Evolutionary conservation across 2,888 invertebrate genomes (phyloP), one percentile per base, ranked within the genome.

Genomic region (Nephrotoma guestfalica): DNA sequence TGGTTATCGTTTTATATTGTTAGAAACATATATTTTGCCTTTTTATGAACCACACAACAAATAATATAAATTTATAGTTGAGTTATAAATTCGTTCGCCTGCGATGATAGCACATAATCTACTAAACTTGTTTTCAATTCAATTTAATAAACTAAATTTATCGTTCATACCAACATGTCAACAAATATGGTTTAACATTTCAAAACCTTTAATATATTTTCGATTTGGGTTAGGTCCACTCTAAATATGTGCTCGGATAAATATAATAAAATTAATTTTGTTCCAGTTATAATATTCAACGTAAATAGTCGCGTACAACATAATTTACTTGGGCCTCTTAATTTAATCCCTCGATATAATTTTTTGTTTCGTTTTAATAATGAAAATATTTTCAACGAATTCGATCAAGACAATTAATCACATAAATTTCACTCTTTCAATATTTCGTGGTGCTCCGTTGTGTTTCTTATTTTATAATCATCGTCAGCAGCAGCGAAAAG

Each of bases 391-490:
- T 84, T 42, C 84, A 84, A 84, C 84, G 84, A 84, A 84, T 84
- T 84, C 84, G 84, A 84, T 84, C 84, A 41, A 84, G 84, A 41
- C 84, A 84, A 84, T 84, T 84, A 84, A 84, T 84, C 84, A 84
- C 41, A 84, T 41, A 84, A 30, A 84, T 84, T 84, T 84, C 84
- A 84, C 84, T 84, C 41, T 84, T 84, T 84, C 42, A 84, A 71
- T 71, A 71, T 71, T 71, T 30, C 30, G 51, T 51, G 15, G n/a
- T 51, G 7, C 51, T 51, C 11, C n/a, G 51, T 51, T 51, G 51
- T 15, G n/a, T 51, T 51, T 51, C 11, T 71, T 71, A 6, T 71
- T 71, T 71, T 30, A 30, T 71, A 30, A 30, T 71, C 30, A 71
- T 71, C 15, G 30, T 71, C 51, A 71, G 18, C 71, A 71, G 51